These are phyloP conservation scores for Leptonema lineaticorne DNA, from an alignment of 1,140 invertebrate species.

Conservation along the genomic window DNA sequence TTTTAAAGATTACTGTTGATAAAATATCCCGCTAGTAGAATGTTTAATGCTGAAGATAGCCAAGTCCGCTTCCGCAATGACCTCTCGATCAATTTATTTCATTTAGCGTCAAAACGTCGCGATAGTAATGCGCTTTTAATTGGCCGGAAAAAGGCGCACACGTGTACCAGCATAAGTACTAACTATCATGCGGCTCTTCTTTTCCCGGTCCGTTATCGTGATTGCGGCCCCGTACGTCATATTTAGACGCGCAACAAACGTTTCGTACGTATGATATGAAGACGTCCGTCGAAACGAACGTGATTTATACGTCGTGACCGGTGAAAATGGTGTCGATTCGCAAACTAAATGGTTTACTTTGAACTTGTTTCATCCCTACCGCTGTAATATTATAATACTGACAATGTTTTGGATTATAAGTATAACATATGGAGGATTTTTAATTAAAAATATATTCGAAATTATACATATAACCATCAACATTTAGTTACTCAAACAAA, in stretches of 20 bases:
- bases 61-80: not conserved
- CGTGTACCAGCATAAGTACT: not conserved
- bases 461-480: no score
- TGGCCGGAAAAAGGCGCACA: not conserved
- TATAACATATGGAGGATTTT: no score
- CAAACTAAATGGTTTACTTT: no score
- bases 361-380: no score
- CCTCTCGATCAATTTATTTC: constrained; percentile 7
- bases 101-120: constrained; percentile 1
- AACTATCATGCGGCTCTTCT: no score
- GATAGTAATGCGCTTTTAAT: constrained; percentile 5
- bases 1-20: no score
- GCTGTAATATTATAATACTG: no score
- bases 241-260: not conserved
- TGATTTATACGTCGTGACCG: not conserved
- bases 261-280: not conserved
- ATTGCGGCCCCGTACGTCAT: not conserved
- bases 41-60: constrained; percentile 7
- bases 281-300: not conserved
- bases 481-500: no score
- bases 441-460: no score
- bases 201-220: no score
- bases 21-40: no score
- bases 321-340: not conserved
- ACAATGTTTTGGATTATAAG: no score